Evolutionary conservation across 2,113 vertebrate genomes (phyloP).

Genomic region (Psilopogon haemacephalus): DNA sequence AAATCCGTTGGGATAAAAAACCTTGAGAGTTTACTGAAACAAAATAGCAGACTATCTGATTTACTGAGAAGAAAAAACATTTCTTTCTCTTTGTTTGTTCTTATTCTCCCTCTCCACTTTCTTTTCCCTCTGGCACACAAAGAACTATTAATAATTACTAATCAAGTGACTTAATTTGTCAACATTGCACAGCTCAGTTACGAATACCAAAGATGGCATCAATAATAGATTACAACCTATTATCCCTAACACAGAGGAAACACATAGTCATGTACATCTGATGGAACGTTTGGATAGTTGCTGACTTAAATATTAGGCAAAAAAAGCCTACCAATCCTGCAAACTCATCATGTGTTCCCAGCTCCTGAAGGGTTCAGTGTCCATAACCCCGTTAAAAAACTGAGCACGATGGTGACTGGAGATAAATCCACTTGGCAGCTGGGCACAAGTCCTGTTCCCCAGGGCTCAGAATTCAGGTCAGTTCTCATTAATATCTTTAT

Average conservation of each 20-base stretch:
- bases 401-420: too few relatives aligned
- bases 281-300: not conserved
- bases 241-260: not conserved
- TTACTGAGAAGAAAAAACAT: not conserved
- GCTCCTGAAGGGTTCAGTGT: not conserved
- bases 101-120: not conserved
- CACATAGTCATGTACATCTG: not conserved
- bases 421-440: too few relatives aligned
- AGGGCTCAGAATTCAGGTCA: too few relatives aligned
- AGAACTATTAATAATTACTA: not conserved
- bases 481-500: too few relatives aligned
- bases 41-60: not conserved
- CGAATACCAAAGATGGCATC: not conserved
- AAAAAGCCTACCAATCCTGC: not conserved
- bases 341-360: not conserved
- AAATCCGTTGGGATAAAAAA: not conserved
- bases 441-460: too few relatives aligned
- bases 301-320: not conserved
- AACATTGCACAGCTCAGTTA: not conserved
- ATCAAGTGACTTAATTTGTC: not conserved
- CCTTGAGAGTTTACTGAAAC: not conserved
- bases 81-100: not conserved
- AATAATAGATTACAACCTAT: not conserved
- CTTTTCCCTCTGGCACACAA: not conserved
- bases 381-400: not conserved